phyloP scores from a whole-genome alignment of 2,888 invertebrate genomes.

The Hydrotaea diabolus region DNA sequence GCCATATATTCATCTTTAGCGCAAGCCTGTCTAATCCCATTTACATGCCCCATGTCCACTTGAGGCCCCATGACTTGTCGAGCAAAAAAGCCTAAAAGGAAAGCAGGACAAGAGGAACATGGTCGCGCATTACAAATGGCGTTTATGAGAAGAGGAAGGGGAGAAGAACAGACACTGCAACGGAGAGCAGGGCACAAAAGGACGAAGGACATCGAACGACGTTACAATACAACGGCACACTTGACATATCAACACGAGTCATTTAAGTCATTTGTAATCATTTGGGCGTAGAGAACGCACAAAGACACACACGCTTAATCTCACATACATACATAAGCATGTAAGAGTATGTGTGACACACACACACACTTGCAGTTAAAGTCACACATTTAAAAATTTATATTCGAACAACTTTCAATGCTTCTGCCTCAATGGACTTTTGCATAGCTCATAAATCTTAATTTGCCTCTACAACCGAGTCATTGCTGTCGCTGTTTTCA shows the following conservation, averaged over 20 bases:
- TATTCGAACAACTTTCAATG: slow-evolving; percentile 32
- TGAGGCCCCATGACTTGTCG: slow-evolving; percentile 1
- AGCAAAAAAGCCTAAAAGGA: not conserved
- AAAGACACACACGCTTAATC: not conserved
- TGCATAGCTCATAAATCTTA: slow-evolving; percentile 66
- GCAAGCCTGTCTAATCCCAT: slow-evolving; percentile 27
- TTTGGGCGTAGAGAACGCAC: slow-evolving; percentile 60
- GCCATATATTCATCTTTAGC: slow-evolving; percentile 44
- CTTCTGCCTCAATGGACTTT: slow-evolving; percentile 61
- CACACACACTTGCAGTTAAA: not conserved
- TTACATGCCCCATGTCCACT: slow-evolving; percentile 39
- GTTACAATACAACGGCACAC: slow-evolving; percentile 37
- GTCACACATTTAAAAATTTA: not conserved
- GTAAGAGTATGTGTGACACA: not conserved
- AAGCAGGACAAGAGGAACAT: slow-evolving; percentile 18
- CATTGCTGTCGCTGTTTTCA: slow-evolving; percentile 13
- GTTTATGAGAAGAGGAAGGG: not conserved
- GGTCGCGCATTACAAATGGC: slow-evolving; percentile 41
- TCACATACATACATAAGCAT: slow-evolving; percentile 27
- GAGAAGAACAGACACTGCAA: not conserved
- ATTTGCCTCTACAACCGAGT: slow-evolving; percentile 53
- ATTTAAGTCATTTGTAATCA: slow-evolving; percentile 69
- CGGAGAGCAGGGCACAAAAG: not conserved
- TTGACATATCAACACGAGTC: slow-evolving; percentile 68
- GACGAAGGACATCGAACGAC: not conserved